phyloP scores from a whole-genome alignment of 2,888 invertebrate species.

The Torymus auratus region DNA sequence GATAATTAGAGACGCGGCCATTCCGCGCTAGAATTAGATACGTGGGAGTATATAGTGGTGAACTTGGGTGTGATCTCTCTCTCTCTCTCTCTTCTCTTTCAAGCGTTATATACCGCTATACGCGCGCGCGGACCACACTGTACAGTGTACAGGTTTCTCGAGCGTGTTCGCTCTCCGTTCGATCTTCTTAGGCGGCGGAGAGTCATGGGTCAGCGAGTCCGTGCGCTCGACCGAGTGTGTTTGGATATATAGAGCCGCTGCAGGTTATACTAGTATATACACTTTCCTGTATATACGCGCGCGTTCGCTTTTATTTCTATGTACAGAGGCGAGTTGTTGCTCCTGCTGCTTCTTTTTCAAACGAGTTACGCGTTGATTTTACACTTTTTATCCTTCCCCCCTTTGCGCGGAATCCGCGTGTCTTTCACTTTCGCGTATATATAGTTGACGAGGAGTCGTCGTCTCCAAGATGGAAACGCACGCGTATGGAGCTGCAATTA shows the following conservation, averaged over 20 bases:
- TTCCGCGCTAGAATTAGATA: constrained; percentile 22
- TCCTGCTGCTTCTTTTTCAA: too few species aligned
- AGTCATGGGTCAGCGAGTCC: constrained; percentile 75
- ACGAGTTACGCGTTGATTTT: too few species aligned
- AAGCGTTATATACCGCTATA: constrained; percentile 44
- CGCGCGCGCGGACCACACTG: constrained; percentile 33
- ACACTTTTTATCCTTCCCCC: too few species aligned
- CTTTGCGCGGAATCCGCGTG: too few species aligned
- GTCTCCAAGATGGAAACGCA: too few species aligned
- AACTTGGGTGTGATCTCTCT: constrained; percentile 44
- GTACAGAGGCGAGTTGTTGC: too few species aligned
- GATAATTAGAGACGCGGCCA: constrained; percentile 10
- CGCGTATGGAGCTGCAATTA: too few species aligned
- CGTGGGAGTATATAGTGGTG: constrained; percentile 15
- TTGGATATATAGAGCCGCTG: constrained; percentile 65
- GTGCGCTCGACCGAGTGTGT: constrained; percentile 63
- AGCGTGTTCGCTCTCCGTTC: constrained; percentile 30
- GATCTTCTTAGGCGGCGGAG: constrained; percentile 38
- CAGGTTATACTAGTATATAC: not conserved
- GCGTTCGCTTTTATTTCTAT: too few species aligned
- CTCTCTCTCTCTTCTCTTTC: constrained; percentile 1
- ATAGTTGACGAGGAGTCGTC: too few species aligned
- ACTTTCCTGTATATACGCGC: too few species aligned
- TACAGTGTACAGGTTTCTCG: constrained; percentile 51
- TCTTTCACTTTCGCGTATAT: too few species aligned